Percentiles rank a stretch among this genome's conserved stretches.
Evolutionary conservation across 2,113 vertebrate genomes (phyloP).

Genomic region (Pyrgilauda ruficollis): DNA sequence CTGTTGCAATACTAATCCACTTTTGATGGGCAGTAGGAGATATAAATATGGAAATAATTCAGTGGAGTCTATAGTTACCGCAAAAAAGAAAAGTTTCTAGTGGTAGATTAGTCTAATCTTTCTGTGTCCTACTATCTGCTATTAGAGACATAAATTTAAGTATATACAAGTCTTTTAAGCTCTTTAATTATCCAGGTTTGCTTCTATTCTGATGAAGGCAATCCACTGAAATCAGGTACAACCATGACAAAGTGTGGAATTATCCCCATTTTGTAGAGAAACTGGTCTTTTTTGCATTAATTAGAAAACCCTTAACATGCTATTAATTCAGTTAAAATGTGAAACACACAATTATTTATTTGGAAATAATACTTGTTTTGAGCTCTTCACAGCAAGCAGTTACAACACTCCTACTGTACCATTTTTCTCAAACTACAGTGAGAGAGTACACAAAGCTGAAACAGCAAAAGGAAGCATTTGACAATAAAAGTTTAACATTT

Average conservation of each 20-base stretch:
- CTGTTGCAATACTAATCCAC: constrained; percentile 32
- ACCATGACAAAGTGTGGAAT: not conserved
- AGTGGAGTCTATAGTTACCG: not conserved
- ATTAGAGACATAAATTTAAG: not conserved
- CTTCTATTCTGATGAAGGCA: not conserved
- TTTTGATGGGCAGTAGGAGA: constrained; percentile 12
- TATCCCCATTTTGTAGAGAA: not conserved
- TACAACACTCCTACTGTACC: not conserved
- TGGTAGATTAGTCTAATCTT: constrained; percentile 27
- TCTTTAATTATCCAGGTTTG: constrained; percentile 23
- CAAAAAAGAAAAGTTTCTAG: not conserved
- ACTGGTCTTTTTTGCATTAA: not conserved
- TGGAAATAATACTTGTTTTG: not conserved
- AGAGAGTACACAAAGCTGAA: not conserved
- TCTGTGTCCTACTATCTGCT: constrained; percentile 14
- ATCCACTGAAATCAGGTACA: not conserved
- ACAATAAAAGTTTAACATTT: not conserved
- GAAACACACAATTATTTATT: not conserved
- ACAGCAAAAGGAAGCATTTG: not conserved
- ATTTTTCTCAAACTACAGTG: not conserved
- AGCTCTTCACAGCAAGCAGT: not conserved
- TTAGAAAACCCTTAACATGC: not conserved
- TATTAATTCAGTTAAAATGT: not conserved
- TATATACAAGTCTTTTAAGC: not conserved
- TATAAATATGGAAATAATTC: constrained; percentile 36